Conservation (phyloP, 1,140 invertebrate species). For the Hyles vespertilio region DNA sequence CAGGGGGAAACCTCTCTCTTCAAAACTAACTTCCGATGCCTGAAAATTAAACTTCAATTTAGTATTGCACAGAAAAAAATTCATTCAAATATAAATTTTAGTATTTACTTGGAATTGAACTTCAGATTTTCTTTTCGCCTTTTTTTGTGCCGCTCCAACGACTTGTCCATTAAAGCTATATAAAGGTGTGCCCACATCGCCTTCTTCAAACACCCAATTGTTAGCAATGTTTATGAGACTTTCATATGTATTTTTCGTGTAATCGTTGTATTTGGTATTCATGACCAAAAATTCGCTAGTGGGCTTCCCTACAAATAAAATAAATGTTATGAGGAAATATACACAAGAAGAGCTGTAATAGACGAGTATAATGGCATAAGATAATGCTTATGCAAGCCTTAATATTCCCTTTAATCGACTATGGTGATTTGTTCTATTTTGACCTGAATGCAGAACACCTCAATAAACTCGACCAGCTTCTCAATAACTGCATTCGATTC, state of each 20-base stretch:
- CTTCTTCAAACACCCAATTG: conserved; percentile 56
- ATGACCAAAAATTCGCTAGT: conserved; percentile 48
- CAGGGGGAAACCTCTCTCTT: conserved; percentile 58
- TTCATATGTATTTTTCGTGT: conserved; percentile 51
- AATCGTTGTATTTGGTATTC: conserved; percentile 58
- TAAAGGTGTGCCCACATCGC: conserved; percentile 47
- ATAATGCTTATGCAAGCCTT: no score
- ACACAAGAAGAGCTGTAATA: no score
- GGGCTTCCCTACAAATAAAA: conserved; percentile 40
- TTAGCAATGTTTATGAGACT: conserved; percentile 56
- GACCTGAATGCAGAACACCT: no score
- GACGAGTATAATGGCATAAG: no score
- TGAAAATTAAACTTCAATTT: conserved; percentile 23
- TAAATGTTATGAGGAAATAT: conserved; percentile 2
- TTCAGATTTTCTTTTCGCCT: conserved; percentile 60
- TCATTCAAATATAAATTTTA: neutral
- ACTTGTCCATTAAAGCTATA: conserved; percentile 52
- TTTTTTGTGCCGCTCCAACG: conserved; percentile 46
- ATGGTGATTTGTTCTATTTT: no score
- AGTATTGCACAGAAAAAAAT: neutral
- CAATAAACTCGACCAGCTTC: no score
- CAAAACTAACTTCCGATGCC: conserved; percentile 38
- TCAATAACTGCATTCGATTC: no score
- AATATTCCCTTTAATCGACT: no score
- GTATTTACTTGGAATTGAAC: conserved; percentile 40